phyloP scores from a whole-genome alignment of 2,113 vertebrate species.

The Clupea harengus region DNA sequence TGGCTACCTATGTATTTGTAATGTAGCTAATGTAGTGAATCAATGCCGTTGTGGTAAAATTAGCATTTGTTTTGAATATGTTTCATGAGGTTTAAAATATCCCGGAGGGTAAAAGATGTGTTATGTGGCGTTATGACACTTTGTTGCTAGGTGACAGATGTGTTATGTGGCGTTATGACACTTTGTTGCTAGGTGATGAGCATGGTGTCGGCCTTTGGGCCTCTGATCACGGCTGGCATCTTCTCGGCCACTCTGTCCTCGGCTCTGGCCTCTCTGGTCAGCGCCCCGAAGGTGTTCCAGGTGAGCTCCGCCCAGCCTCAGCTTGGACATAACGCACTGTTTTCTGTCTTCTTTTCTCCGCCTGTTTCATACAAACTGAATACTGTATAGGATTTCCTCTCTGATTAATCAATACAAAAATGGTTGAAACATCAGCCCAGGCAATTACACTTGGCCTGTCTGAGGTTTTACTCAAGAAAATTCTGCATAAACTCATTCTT shows the following conservation, averaged over 20 bases:
- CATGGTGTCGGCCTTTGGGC: conserved; percentile 90
- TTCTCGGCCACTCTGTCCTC: conserved; percentile 96
- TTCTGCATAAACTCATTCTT: background rate
- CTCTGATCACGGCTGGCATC: conserved; percentile 91
- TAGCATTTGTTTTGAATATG: background rate
- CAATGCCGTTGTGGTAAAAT: no score
- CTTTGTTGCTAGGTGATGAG: conserved; percentile 84
- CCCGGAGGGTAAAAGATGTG: conserved; percentile 71
- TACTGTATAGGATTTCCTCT: no score
- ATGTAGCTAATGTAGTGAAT: no score
- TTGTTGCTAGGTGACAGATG: conserved; percentile 73
- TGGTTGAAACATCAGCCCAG: background rate
- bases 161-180: conserved; percentile 25
- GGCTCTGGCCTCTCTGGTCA: conserved; percentile 93
- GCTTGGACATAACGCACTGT: no score
- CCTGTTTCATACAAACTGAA: no score
- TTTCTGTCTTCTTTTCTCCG: no score
- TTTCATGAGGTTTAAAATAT: background rate
- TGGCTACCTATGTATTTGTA: no score
- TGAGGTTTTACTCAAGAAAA: background rate
- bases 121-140: conserved; percentile 34
- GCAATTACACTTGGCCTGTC: background rate
- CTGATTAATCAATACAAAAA: background rate
- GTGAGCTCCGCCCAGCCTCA: conserved; percentile 63
- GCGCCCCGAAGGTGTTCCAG: conserved; percentile 97